Evolutionary conservation across 2,113 vertebrate genomes (phyloP).

Genomic region (Neodon shergylaensis): DNA sequence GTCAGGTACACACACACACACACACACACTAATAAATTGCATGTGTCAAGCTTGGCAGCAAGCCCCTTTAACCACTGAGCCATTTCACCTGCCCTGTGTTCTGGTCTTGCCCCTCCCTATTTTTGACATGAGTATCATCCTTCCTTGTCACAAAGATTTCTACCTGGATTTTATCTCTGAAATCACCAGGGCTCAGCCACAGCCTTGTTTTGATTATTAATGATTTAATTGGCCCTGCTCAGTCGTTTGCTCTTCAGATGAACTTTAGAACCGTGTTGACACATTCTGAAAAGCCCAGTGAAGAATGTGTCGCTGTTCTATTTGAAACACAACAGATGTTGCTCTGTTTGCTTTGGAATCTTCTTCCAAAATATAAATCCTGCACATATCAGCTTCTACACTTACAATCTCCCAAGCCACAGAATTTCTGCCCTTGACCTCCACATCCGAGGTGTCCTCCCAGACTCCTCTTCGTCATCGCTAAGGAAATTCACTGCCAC

Average conservation of each 20-base stretch:
- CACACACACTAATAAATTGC: not conserved
- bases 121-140: not conserved
- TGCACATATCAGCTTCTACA: not conserved
- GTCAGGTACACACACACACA: not conserved
- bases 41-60: not conserved
- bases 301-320: not conserved
- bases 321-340: conserved; percentile 39
- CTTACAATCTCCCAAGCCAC: not conserved
- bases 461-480: not conserved
- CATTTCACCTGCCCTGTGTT: not conserved
- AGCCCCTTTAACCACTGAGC: too few relatives aligned
- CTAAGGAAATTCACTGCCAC: not conserved
- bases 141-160: not conserved
- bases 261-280: conserved; percentile 52
- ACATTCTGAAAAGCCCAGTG: not conserved
- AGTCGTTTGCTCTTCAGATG: conserved; percentile 44
- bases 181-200: not conserved
- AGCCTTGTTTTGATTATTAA: not conserved
- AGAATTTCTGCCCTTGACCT: not conserved
- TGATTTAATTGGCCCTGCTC: conserved; percentile 10
- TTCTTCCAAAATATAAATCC: conserved; percentile 15
- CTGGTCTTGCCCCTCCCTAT: not conserved
- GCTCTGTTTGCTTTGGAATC: not conserved
- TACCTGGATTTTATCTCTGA: not conserved
- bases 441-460: not conserved